Evolutionary conservation across 2,797 vertebrate species (phyloP).

Genomic region (Pseudochaenichthys georgianus): DNA sequence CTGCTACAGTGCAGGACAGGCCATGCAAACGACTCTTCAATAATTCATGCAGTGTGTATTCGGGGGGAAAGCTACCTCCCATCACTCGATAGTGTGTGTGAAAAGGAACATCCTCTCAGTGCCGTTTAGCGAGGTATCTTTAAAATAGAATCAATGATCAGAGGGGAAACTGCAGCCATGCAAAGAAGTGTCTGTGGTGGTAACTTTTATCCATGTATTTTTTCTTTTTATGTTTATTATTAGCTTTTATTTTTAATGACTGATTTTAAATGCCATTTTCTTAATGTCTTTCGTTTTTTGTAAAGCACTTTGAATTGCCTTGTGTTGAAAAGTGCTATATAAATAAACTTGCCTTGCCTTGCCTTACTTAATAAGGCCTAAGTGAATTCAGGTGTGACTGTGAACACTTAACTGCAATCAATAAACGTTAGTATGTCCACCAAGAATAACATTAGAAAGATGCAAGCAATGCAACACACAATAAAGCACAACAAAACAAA

Average conservation of each 20-base stretch:
- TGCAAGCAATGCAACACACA: conserved; percentile 1
- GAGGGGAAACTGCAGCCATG: conserved; percentile 22
- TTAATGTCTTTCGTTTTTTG: too few species aligned
- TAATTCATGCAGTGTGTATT: conserved; percentile 8
- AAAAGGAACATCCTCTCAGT: conserved; percentile 19
- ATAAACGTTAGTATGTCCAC: not conserved
- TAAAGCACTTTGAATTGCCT: too few species aligned
- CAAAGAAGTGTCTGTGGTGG: conserved; percentile 20
- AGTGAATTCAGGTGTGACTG: conserved; percentile 28
- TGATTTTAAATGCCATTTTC: too few species aligned
- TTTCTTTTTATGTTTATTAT: too few species aligned
- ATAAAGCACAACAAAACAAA: not conserved
- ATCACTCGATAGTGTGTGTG: conserved; percentile 7
- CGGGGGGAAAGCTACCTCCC: conserved; percentile 16
- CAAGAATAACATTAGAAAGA: conserved; percentile 9
- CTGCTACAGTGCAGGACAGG: not conserved
- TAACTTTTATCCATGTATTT: too few species aligned
- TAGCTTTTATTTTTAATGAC: too few species aligned
- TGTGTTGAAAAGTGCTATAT: too few species aligned
- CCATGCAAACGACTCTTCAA: not conserved
- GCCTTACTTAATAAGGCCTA: conserved; percentile 15
- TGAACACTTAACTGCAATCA: not conserved
- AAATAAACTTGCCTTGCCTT: too few species aligned
- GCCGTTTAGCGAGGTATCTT: conserved; percentile 6
- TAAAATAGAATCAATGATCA: conserved; percentile 1